phyloP scores from a whole-genome alignment of 2,113 vertebrate species.

The Athene cunicularia region DNA sequence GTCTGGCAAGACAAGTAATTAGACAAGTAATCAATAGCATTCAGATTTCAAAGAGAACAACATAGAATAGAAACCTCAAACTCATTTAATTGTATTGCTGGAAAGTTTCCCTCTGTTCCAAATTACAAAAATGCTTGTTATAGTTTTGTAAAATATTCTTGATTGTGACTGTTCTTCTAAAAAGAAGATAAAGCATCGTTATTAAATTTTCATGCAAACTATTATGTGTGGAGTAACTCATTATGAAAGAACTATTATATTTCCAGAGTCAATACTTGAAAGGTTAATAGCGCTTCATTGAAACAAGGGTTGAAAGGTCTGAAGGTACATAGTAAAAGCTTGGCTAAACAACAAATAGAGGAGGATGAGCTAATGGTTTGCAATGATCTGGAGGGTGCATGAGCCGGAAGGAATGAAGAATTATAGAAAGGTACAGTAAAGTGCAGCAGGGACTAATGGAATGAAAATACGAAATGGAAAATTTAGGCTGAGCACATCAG shows the following conservation, averaged over 20 bases:
- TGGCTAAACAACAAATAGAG: slow-evolving; percentile 7
- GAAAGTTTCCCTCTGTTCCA: slow-evolving; percentile 16
- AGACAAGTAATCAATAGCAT: slow-evolving; percentile 54
- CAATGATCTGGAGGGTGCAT: background rate
- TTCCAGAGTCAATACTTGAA: slow-evolving; percentile 43
- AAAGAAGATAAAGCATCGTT: background rate
- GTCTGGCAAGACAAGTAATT: slow-evolving; percentile 39
- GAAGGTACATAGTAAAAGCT: background rate
- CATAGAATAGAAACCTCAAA: background rate
- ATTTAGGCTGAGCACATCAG: background rate
- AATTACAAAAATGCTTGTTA: background rate
- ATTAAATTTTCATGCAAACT: slow-evolving; percentile 20
- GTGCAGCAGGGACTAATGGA: background rate
- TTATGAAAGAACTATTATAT: slow-evolving; percentile 41
- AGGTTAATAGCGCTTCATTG: slow-evolving; percentile 25
- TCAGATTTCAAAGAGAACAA: slow-evolving; percentile 1
- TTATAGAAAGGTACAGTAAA: background rate
- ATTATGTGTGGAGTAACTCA: background rate
- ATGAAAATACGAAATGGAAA: slow-evolving; percentile 15
- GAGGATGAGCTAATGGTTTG: slow-evolving; percentile 2
- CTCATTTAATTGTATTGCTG: slow-evolving; percentile 7
- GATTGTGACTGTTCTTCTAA: background rate
- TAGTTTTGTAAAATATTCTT: background rate
- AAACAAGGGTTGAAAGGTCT: slow-evolving; percentile 6
- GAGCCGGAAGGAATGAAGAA: background rate